Evolutionary conservation across 2,113 vertebrate species (phyloP).

Genomic region (Dipodomys spectabilis): DNA sequence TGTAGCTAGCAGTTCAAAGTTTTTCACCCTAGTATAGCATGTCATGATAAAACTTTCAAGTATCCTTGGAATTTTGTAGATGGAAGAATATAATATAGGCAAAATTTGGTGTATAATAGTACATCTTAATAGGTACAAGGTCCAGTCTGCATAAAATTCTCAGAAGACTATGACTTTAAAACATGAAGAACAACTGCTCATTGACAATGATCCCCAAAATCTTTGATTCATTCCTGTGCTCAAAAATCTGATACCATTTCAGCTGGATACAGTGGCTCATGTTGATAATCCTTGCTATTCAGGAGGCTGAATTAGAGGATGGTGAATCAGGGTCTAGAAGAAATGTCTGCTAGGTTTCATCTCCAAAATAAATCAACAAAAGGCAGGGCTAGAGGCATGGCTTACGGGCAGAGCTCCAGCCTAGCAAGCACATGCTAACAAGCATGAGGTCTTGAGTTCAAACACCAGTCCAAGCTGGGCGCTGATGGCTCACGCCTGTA

Average conservation of each 20-base stretch:
- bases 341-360: no score
- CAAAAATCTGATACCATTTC: neutral
- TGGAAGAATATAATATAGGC: neutral
- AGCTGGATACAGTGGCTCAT: no score
- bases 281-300: no score
- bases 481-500: no score
- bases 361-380: no score
- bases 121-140: neutral
- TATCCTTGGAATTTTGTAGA: neutral
- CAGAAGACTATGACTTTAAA: neutral
- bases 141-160: neutral
- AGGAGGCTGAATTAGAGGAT: no score
- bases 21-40: neutral
- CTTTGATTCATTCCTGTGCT: constrained; percentile 19
- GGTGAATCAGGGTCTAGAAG: no score
- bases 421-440: no score
- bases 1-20: neutral
- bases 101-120: neutral
- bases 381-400: no score
- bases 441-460: no score
- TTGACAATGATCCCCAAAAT: neutral
- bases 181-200: neutral
- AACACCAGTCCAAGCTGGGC: no score
- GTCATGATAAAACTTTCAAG: constrained; percentile 19
- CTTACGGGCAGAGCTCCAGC: no score